phyloP scores from a whole-genome alignment of 1,140 invertebrate genomes.

The Aphis craccivora region DNA sequence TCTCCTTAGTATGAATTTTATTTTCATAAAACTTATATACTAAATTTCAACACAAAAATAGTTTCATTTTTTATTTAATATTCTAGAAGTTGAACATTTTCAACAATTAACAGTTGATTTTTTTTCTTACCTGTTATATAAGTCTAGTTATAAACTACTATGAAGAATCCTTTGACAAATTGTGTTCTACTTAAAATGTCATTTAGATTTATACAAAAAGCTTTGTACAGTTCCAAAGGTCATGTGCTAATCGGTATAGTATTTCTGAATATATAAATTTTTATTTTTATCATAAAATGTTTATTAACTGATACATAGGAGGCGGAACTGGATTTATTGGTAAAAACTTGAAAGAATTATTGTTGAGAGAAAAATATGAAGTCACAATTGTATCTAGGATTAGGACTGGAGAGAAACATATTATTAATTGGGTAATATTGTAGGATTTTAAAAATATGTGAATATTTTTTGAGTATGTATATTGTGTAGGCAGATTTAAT shows the following conservation, averaged over 20 bases:
- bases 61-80: not conserved
- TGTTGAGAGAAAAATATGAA: slow-evolving; percentile 74
- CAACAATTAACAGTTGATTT: not conserved
- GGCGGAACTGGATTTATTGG: slow-evolving; percentile 93
- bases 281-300: not conserved
- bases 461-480: slow-evolving; percentile 21
- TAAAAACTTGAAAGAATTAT: slow-evolving; percentile 70
- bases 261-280: too few species aligned
- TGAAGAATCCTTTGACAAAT: not conserved
- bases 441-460: not conserved
- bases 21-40: not conserved
- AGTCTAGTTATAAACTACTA: not conserved
- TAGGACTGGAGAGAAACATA: slow-evolving; percentile 71
- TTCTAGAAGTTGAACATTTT: not conserved
- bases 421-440: slow-evolving; percentile 78
- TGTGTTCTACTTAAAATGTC: not conserved
- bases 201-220: not conserved
- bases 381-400: slow-evolving; percentile 80
- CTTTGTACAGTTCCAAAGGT: not conserved
- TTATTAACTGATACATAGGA: slow-evolving; percentile 68
- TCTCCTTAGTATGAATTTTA: not conserved
- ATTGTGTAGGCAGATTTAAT: slow-evolving; percentile 72
- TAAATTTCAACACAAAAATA: not conserved
- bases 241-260: not conserved
- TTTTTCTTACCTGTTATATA: not conserved